Conservation (phyloP, 1,140 invertebrate species). For the Amyelois transitella region DNA sequence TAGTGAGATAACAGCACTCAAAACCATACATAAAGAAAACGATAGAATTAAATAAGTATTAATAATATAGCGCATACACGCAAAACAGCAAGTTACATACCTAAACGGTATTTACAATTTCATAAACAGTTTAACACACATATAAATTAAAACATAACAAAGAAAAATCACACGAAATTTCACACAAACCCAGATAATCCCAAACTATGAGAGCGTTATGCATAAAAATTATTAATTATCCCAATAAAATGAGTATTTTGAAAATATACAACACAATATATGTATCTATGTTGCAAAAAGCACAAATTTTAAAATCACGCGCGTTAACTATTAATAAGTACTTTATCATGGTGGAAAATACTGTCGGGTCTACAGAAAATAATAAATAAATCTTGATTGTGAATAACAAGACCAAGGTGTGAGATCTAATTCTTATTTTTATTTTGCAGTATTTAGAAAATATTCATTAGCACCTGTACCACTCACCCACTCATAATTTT, state of each 20-base stretch:
- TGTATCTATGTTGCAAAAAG: constrained; percentile 20
- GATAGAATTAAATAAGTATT: constrained; percentile 3
- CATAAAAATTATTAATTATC: neutral
- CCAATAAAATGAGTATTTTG: constrained; percentile 2
- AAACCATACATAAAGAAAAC: constrained; percentile 20
- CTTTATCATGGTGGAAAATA: neutral
- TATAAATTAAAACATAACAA: constrained; percentile 5
- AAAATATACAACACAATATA: constrained; percentile 15
- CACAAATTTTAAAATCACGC: constrained; percentile 24
- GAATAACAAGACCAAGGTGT: too few relatives aligned
- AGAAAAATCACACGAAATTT: neutral
- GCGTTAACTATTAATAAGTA: constrained; percentile 40
- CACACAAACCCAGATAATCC: constrained; percentile 8
- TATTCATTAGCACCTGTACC: too few relatives aligned
- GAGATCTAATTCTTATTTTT: too few relatives aligned
- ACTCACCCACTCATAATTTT: too few relatives aligned
- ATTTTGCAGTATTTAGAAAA: too few relatives aligned
- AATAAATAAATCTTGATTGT: too few relatives aligned
- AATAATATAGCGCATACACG: neutral
- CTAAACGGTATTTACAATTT: neutral
- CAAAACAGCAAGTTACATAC: neutral
- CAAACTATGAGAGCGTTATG: constrained; percentile 4
- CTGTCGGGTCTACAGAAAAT: neutral
- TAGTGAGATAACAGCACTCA: constrained; percentile 70
- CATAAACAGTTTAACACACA: constrained; percentile 3